These are phyloP conservation scores for Thymallus thymallus DNA, from an alignment of 2,113 vertebrate species.

Conservation along the genomic window DNA sequence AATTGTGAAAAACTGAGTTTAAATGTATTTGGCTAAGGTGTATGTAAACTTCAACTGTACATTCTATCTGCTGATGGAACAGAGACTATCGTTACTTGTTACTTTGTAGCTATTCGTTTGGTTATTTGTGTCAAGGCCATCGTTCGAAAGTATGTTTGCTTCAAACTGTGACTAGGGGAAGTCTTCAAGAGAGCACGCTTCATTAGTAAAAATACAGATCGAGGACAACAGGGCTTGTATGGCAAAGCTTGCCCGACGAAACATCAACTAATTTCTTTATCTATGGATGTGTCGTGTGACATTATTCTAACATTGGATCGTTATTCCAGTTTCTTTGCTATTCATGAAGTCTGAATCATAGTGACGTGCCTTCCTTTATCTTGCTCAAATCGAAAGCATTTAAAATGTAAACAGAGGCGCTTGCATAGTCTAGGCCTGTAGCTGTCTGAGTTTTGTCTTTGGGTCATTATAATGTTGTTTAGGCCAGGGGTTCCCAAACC, in stretches of 20 bases:
- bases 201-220: conserved; percentile 82
- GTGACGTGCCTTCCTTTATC: neutral
- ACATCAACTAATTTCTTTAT: neutral
- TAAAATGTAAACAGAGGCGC: neutral
- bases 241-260: neutral
- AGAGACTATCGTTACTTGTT: neutral
- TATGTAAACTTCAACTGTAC: no score
- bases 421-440: neutral
- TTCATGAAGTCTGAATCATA: conserved; percentile 1
- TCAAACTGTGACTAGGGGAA: neutral
- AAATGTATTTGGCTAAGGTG: no score
- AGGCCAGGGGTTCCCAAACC: no score
- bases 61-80: conserved; percentile 23
- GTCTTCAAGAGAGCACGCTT: conserved; percentile 60
- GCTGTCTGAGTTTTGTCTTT: neutral
- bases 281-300: neutral
- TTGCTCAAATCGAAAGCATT: neutral
- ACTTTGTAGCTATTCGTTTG: neutral
- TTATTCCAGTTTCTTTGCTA: neutral
- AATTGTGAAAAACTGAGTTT: no score
- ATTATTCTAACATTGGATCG: neutral
- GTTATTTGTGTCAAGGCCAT: conserved; percentile 31
- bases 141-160: conserved; percentile 24
- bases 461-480: no score
- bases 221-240: neutral